Base-by-base conservation (phyloP, 2,888 invertebrate species). In the Metallyticus violacea region DNA sequence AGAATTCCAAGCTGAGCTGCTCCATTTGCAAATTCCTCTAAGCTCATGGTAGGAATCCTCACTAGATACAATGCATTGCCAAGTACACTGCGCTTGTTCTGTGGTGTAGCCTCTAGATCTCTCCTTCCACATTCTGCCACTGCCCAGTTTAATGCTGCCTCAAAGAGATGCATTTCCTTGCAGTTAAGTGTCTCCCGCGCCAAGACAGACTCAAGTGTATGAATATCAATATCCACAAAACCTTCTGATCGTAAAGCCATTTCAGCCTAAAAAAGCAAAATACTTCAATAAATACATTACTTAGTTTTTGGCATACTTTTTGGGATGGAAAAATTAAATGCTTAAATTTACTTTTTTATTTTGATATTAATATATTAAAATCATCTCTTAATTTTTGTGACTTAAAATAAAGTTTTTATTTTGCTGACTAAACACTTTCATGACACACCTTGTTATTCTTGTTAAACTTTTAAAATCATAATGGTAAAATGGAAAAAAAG, bases 171-270 rank as follows among this genome's bases (percentile, higher is more conserved):
- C 89, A 97, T 96, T 93, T 99, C 99, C 92, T 97, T 97, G 91
- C 98, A 98, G 92, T 99, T 99, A 81, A 99, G 93, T 2, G 99
- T 98, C 92, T 99, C 99, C 89, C 99, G 94, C 85, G 96, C 96
- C 89, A 99, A 93, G 89, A 99, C 97, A 87, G 97, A 97, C 92
- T 97, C 97, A 90, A 99, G 94, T 29, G 99, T 99, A 89, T 97
- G 96, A 90, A 97, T 95, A 92, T 99, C 99, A 91, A 99, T 98
- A 91, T 99, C 99, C 89, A 97, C 96, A 93, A 99, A 99, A 89
- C 98, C 98, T 91, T 99, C 99, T 0, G 98, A 98, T 89, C 96
- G 96, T 90, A 99, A 94, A 87, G 99, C 98, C 96, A 99, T 97
- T 93, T 98, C 98, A 91, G 99, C 98, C 97, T 97, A 93, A 26